A percentile compares a stretch with the other conserved stretches of the same genome.
Evolutionary conservation across 1,140 invertebrate genomes (phyloP).

Genomic region (Drosophila sucinea): DNA sequence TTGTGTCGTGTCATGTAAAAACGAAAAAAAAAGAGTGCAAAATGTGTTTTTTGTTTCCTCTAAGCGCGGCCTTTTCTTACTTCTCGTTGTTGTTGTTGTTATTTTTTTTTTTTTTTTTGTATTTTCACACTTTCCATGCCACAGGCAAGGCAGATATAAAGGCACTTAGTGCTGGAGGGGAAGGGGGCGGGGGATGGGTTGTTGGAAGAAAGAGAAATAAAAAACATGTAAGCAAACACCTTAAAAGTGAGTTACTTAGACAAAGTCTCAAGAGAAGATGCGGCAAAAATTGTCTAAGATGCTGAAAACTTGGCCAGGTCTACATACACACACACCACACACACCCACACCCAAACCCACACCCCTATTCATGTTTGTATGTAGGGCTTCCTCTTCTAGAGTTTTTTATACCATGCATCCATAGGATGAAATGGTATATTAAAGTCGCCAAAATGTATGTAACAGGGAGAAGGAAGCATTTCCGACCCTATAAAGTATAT

Average conservation of each 20-base stretch:
- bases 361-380: background rate
- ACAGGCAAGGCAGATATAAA: constrained; percentile 21
- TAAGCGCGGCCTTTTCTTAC: constrained; percentile 60
- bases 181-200: constrained; percentile 31
- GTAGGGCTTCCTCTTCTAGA: too few relatives aligned
- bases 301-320: constrained; percentile 12
- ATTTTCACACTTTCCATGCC: constrained; percentile 68
- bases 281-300: constrained; percentile 27
- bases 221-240: constrained; percentile 73
- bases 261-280: constrained; percentile 33
- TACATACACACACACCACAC: background rate
- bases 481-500: too few relatives aligned
- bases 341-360: background rate
- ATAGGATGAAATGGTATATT: too few relatives aligned
- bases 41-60: constrained; percentile 65
- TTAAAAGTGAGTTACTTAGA: constrained; percentile 68
- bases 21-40: constrained; percentile 32
- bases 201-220: constrained; percentile 29
- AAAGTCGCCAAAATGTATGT: too few relatives aligned
- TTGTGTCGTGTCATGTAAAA: constrained; percentile 78
- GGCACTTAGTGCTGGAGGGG: background rate
- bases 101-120: constrained; percentile 64
- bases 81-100: constrained; percentile 20
- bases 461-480: too few relatives aligned
- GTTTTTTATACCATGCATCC: too few relatives aligned